Conservation (phyloP, 2,113 vertebrate species). For the Brachionichthys hirsutus region DNA sequence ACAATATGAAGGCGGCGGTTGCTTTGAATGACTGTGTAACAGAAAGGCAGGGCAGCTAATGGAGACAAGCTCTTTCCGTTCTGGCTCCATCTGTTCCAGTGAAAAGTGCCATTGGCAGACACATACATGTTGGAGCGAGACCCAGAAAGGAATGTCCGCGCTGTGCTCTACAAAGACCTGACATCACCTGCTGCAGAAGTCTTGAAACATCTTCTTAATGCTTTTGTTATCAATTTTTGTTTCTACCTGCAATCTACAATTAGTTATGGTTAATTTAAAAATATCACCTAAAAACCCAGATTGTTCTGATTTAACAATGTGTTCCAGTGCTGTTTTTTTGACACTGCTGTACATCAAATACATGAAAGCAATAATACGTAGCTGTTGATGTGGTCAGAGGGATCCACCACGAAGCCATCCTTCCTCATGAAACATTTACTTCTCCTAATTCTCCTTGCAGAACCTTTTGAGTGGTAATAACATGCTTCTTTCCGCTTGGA, state of each 20-base stretch:
- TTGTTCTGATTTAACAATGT: not conserved
- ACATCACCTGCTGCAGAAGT: too few relatives aligned
- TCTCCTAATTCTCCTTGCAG: conserved; percentile 76
- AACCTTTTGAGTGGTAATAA: conserved; percentile 79
- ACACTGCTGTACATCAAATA: conserved; percentile 15
- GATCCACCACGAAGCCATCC: conserved; percentile 52
- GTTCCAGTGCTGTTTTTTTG: not conserved
- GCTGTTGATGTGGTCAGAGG: conserved; percentile 63
- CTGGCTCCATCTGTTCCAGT: conserved; percentile 68
- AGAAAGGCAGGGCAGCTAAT: conserved; percentile 61
- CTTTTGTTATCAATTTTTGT: not conserved
- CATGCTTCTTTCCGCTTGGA: conserved; percentile 77
- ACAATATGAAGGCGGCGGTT: conserved; percentile 46
- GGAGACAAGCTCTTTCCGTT: conserved; percentile 74
- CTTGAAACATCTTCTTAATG: conserved; percentile 10
- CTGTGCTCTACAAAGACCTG: conserved; percentile 36
- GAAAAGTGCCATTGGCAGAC: conserved; percentile 57
- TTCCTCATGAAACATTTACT: conserved; percentile 77
- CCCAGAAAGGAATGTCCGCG: conserved; percentile 38
- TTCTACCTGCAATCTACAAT: too few relatives aligned
- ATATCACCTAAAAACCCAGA: not conserved
- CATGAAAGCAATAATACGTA: conserved; percentile 47
- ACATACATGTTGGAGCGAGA: conserved; percentile 65
- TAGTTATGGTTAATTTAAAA: too few relatives aligned
- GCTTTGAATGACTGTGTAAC: conserved; percentile 52